These are phyloP conservation scores for Omphaloscelis lunosa DNA, from an alignment of 2,888 invertebrate species.

Conservation along the genomic window DNA sequence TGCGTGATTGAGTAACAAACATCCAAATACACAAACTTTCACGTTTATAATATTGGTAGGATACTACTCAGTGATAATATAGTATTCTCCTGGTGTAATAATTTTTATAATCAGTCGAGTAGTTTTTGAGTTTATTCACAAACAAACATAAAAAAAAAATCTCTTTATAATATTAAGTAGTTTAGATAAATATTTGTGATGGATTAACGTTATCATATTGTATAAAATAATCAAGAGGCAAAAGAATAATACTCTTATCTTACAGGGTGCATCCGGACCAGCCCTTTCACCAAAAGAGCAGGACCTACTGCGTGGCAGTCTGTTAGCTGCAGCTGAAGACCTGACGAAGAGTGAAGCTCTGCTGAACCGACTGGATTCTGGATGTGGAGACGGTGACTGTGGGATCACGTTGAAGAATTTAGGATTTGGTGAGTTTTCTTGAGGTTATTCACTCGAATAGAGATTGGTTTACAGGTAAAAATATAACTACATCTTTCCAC, in stretches of 20 bases:
- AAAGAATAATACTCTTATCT: background rate
- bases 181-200: background rate
- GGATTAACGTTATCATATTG: background rate
- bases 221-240: background rate
- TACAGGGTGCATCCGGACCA: conserved; percentile 78
- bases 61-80: no score
- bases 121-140: no score
- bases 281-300: conserved; percentile 74
- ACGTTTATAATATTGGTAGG: no score
- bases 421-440: conserved; percentile 86
- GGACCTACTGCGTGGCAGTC: conserved; percentile 77
- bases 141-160: no score
- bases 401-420: conserved; percentile 92
- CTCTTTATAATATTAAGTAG: no score
- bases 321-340: conserved; percentile 86
- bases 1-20: no score
- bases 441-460: background rate
- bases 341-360: conserved; percentile 91
- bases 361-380: conserved; percentile 92
- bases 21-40: no score
- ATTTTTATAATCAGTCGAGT: no score
- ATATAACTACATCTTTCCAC: background rate
- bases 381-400: conserved; percentile 94
- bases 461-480: background rate
- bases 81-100: no score